phyloP scores from a whole-genome alignment of 2,113 vertebrate genomes.

The Aramus guarauna region DNA sequence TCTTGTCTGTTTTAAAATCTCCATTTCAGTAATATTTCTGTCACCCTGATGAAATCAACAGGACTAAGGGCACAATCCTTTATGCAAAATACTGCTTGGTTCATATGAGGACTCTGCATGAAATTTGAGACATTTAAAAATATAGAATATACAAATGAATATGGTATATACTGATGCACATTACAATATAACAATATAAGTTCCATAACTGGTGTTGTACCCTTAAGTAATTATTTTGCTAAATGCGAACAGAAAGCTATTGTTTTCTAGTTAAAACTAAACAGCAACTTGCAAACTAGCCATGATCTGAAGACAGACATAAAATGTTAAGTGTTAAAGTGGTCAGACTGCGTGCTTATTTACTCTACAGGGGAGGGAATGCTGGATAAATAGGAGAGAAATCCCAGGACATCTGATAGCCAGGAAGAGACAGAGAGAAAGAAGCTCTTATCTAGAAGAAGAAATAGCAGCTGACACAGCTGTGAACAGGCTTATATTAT shows the following conservation, averaged over 20 bases:
- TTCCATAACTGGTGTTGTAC: not conserved
- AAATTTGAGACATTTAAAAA: not conserved
- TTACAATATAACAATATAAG: not conserved
- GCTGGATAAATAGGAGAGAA: not conserved
- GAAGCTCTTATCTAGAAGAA: conserved; percentile 27
- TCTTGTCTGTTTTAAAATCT: not conserved
- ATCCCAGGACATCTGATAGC: not conserved
- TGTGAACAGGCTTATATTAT: conserved; percentile 2
- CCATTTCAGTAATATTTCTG: not conserved
- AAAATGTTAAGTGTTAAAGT: not conserved
- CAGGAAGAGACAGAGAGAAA: not conserved
- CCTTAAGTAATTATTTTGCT: not conserved
- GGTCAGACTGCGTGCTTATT: not conserved
- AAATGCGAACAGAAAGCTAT: not conserved
- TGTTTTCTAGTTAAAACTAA: not conserved
- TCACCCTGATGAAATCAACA: not conserved
- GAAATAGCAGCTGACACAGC: conserved; percentile 6
- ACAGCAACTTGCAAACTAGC: not conserved
- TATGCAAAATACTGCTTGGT: not conserved
- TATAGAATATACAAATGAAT: not conserved
- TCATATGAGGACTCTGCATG: not conserved
- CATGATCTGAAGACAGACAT: not conserved
- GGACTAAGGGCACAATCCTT: not conserved
- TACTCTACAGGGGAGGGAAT: not conserved
- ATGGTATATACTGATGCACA: not conserved